A percentile compares a stretch with the other conserved stretches of the same genome.
Evolutionary conservation across 2,797 vertebrate genomes (phyloP).

Genomic region (Falco concolor): DNA sequence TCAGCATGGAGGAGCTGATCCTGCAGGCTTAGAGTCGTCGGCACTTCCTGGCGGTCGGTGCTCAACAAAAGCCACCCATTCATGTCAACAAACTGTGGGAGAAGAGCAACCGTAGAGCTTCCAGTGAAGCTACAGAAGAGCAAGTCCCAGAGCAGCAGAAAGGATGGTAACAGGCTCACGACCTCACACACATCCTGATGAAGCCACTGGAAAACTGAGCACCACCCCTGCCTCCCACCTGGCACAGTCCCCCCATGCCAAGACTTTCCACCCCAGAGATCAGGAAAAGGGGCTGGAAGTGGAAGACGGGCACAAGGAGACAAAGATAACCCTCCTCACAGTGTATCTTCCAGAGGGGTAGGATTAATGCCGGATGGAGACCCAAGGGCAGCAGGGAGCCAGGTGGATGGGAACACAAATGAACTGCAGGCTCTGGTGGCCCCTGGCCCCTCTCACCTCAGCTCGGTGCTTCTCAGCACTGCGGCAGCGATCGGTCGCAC

Average conservation of each 20-base stretch:
- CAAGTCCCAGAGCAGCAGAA: background rate
- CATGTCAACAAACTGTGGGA: constrained; percentile 84
- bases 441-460: constrained; percentile 73
- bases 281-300: background rate
- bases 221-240: background rate
- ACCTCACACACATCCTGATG: background rate
- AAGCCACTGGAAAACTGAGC: background rate
- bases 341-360: background rate
- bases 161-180: background rate
- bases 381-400: background rate
- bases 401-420: background rate
- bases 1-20: constrained; percentile 82
- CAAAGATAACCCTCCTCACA: background rate
- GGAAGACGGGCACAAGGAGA: background rate
- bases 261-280: background rate
- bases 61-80: constrained; percentile 84
- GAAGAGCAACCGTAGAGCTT: background rate
- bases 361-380: background rate
- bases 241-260: background rate
- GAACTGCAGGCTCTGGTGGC: background rate
- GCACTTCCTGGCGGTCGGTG: constrained; percentile 84
- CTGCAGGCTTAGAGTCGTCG: constrained; percentile 61
- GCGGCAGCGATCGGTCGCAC: constrained; percentile 89
- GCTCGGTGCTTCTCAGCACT: constrained; percentile 80
- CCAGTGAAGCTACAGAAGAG: background rate